Percentiles rank a stretch among this genome's conserved stretches.
phyloP scores from a whole-genome alignment of 2,888 invertebrate species.

The Nomada lathburiana region DNA sequence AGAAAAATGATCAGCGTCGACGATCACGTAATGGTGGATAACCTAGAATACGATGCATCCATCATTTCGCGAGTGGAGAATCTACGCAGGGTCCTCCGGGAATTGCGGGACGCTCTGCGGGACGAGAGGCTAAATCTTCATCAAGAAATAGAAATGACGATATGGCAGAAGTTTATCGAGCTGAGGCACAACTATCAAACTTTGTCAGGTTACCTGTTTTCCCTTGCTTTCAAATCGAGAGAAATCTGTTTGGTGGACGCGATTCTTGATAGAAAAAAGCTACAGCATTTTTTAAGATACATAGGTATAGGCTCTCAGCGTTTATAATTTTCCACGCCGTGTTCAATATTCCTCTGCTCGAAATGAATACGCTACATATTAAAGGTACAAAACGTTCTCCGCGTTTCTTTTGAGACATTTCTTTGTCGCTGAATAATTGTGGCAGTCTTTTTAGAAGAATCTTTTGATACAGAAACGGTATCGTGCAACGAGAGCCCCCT shows the following conservation, averaged over 20 bases:
- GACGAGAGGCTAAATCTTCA: slow-evolving; percentile 65
- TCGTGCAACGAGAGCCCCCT: no score
- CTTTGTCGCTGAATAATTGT: no score
- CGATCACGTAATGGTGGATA: slow-evolving; percentile 30
- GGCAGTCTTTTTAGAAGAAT: no score
- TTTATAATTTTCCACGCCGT: no score
- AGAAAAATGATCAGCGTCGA: slow-evolving; percentile 38
- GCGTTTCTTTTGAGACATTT: no score
- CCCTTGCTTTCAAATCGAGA: background rate
- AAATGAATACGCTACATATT: no score
- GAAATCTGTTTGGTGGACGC: background rate
- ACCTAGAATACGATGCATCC: slow-evolving; percentile 32
- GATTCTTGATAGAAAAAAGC: background rate
- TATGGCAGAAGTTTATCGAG: slow-evolving; percentile 48
- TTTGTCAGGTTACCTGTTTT: slow-evolving; percentile 45
- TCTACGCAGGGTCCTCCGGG: slow-evolving; percentile 52
- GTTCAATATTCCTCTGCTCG: no score
- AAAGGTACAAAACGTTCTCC: no score
- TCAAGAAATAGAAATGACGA: slow-evolving; percentile 60
- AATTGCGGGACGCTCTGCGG: slow-evolving; percentile 61
- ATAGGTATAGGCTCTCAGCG: no score
- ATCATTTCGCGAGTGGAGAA: slow-evolving; percentile 41
- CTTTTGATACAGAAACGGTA: no score
- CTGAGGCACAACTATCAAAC: slow-evolving; percentile 27
- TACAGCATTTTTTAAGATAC: no score